Percentiles rank a stretch among this genome's conserved stretches.
These are phyloP conservation scores for Drosophila willistoni DNA, from an alignment of 1,140 invertebrate species.

Conservation along the genomic window DNA sequence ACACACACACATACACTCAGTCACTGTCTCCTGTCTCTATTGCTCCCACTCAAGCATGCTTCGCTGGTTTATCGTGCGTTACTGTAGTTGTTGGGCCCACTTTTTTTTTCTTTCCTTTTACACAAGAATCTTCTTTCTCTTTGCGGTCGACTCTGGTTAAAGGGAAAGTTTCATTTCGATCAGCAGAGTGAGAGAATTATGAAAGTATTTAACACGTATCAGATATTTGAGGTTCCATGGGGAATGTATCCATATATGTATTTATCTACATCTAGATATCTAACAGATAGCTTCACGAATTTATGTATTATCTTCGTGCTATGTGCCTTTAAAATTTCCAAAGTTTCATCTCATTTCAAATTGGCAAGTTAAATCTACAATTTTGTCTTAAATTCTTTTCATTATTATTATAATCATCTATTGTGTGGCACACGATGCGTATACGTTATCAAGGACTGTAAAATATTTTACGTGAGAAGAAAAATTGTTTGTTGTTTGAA, in stretches of 20 bases:
- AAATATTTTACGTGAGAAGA: too few species aligned
- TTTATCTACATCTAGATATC: too few species aligned
- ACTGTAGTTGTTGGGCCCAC: slow-evolving; percentile 14
- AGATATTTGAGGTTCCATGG: background rate
- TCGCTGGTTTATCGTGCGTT: slow-evolving; percentile 21
- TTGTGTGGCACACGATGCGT: too few species aligned
- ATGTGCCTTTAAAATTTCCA: too few species aligned
- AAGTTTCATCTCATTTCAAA: too few species aligned
- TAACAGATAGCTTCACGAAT: too few species aligned
- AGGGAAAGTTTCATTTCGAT: background rate
- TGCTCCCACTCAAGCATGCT: slow-evolving; percentile 1
- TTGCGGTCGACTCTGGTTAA: slow-evolving; percentile 1
- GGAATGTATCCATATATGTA: background rate
- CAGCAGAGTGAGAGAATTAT: background rate
- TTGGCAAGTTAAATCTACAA: too few species aligned
- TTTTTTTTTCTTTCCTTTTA: background rate
- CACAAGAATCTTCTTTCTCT: background rate
- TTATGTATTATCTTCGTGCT: too few species aligned
- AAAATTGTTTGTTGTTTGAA: too few species aligned
- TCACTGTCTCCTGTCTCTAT: background rate
- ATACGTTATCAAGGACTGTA: too few species aligned
- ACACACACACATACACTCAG: background rate
- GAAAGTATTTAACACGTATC: slow-evolving; percentile 6
- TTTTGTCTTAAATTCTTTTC: too few species aligned
- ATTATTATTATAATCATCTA: too few species aligned